These are phyloP conservation scores for Trachelus stipa DNA, from an alignment of 2,888 invertebrate species.

Conservation along the genomic window DNA sequence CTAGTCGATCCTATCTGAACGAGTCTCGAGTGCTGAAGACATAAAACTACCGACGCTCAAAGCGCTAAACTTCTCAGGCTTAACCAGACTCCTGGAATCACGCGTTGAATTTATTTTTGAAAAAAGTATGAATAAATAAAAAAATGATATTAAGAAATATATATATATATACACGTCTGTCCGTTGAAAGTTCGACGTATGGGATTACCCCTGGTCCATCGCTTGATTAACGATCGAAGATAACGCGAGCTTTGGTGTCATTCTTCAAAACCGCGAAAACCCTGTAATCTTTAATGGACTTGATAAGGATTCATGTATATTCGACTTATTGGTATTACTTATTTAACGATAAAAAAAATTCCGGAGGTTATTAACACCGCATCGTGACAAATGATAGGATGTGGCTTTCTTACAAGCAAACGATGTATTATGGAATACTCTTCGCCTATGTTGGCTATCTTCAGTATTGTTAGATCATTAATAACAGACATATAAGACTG, in stretches of 20 bases:
- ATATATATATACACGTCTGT: too few species aligned
- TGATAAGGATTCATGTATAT: conserved; percentile 42
- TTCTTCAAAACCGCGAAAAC: conserved; percentile 43
- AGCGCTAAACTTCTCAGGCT: too few species aligned
- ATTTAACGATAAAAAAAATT: conserved; percentile 53
- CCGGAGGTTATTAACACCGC: conserved; percentile 51
- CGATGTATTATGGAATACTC: too few species aligned
- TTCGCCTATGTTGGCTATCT: conserved; percentile 9
- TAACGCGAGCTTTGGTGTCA: conserved; percentile 31
- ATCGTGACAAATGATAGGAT: conserved; percentile 50
- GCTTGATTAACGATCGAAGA: conserved; percentile 40
- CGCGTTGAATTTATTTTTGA: too few species aligned
- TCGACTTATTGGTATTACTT: conserved; percentile 58
- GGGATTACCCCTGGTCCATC: conserved; percentile 4
- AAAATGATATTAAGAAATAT: conserved; percentile 1
- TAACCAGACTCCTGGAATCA: too few species aligned
- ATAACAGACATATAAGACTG: conserved; percentile 42
- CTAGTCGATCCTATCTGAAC: conserved; percentile 8
- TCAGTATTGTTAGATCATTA: conserved; percentile 43
- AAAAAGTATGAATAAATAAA: too few species aligned
- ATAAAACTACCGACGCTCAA: conserved; percentile 3
- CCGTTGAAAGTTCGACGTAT: too few species aligned
- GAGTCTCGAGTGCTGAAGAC: conserved; percentile 9
- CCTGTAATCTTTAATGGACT: conserved; percentile 52
- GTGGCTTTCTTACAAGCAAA: too few species aligned